Percentiles rank a stretch among this genome's conserved stretches.
Evolutionary conservation across 2,113 vertebrate genomes (phyloP).

Genomic region (Orientallactaga bullata): DNA sequence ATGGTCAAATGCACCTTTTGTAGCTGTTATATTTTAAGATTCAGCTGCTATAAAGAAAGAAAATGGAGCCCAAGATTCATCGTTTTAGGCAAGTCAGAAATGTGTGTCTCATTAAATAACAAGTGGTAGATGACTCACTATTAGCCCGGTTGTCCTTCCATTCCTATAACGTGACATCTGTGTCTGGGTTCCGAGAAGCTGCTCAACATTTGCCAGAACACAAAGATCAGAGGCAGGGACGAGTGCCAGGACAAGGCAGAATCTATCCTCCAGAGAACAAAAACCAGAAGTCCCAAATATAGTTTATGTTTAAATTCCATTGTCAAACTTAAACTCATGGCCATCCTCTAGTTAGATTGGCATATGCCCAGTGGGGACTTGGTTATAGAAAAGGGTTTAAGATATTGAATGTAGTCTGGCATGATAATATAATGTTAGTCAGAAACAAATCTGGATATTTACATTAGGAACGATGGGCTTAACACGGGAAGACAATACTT

Average conservation of each 20-base stretch:
- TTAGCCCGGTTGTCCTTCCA: too few relatives aligned
- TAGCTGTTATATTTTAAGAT: neutral
- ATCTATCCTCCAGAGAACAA: neutral
- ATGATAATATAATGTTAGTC: neutral
- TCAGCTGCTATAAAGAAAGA: neutral
- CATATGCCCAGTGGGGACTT: neutral
- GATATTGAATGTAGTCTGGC: neutral
- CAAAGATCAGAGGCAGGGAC: neutral
- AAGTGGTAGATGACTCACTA: neutral
- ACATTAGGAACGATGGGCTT: neutral
- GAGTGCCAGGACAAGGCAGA: neutral
- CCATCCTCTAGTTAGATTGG: neutral
- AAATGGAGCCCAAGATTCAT: neutral
- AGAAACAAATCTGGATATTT: constrained; percentile 33
- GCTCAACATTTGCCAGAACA: neutral
- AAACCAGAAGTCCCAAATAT: neutral
- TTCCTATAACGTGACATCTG: neutral
- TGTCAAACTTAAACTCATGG: neutral
- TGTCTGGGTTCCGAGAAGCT: neutral
- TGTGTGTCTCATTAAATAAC: neutral
- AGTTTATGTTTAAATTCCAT: constrained; percentile 14
- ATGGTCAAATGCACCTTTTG: neutral
- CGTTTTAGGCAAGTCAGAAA: neutral
- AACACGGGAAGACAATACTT: neutral
- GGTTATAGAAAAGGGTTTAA: neutral